Percentiles rank a stretch among this genome's conserved stretches.
These are phyloP conservation scores for Aradophagus sp. DNA, from an alignment of 1,140 invertebrate genomes.

Conservation along the genomic window DNA sequence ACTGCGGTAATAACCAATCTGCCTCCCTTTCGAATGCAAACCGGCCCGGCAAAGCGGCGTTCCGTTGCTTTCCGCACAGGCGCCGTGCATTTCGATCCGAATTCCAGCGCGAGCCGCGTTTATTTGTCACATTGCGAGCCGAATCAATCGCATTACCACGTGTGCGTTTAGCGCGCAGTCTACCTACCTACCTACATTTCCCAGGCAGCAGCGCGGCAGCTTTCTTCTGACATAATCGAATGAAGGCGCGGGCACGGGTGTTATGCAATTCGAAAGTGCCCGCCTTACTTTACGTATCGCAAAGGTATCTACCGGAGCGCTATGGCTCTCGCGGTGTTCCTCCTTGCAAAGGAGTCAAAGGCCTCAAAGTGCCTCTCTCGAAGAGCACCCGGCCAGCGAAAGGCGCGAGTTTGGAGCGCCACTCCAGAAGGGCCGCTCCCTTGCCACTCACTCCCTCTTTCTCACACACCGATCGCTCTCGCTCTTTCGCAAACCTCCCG, in stretches of 20 bases:
- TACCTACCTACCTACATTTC: conserved; percentile 66
- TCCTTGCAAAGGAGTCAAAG: conserved; percentile 54
- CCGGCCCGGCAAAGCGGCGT: too few species aligned
- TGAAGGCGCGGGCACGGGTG: conserved; percentile 71
- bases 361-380: conserved; percentile 52
- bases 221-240: conserved; percentile 76
- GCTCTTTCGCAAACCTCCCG: not conserved
- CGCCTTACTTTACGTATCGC: conserved; percentile 73
- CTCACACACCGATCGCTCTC: conserved; percentile 21
- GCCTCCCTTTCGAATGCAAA: too few species aligned
- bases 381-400: conserved; percentile 42
- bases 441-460: conserved; percentile 17
- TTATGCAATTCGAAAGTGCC: conserved; percentile 76
- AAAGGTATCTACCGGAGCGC: conserved; percentile 58
- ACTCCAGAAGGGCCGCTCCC: conserved; percentile 51
- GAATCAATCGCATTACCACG: conserved; percentile 49
- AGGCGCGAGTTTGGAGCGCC: conserved; percentile 28
- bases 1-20: too few species aligned
- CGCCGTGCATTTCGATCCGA: too few species aligned
- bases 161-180: conserved; percentile 52
- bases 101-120: conserved; percentile 15
- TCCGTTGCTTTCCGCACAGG: too few species aligned
- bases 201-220: conserved; percentile 69
- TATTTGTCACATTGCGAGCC: conserved; percentile 45
- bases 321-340: conserved; percentile 54